These are phyloP conservation scores for Brachynemurus nebulosus DNA, from an alignment of 2,888 invertebrate genomes.

Conservation along the genomic window DNA sequence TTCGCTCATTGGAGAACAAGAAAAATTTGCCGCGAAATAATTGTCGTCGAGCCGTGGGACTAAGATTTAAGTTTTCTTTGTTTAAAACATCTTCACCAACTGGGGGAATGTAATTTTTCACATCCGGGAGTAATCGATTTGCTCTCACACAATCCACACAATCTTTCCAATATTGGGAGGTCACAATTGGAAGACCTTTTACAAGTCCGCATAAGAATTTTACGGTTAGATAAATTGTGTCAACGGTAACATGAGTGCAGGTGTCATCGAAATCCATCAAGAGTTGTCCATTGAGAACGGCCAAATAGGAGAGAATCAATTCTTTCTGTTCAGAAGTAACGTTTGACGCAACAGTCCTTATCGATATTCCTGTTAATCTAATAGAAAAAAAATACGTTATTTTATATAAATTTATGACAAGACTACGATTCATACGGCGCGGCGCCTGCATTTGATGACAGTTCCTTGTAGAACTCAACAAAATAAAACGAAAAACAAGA, in stretches of 20 bases:
- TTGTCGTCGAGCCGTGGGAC: background rate
- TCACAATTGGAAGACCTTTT: slow-evolving; percentile 2
- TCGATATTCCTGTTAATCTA: background rate
- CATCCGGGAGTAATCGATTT: background rate
- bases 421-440: too few species aligned
- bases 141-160: slow-evolving; percentile 3
- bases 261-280: slow-evolving; percentile 1
- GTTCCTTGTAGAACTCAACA: too few species aligned
- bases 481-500: too few species aligned
- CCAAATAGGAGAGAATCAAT: background rate
- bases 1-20: slow-evolving; percentile 1
- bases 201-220: slow-evolving; percentile 6
- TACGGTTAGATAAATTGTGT: background rate
- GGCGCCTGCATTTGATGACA: too few species aligned
- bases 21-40: slow-evolving; percentile 6
- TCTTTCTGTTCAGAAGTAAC: background rate
- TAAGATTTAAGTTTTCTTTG: background rate
- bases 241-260: slow-evolving; percentile 3
- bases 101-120: slow-evolving; percentile 3
- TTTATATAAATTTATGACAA: background rate
- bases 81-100: slow-evolving; percentile 2
- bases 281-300: slow-evolving; percentile 1
- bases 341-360: background rate
- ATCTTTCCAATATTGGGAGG: slow-evolving; percentile 6
- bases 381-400: background rate